Evolutionary conservation across 1,140 invertebrate species (phyloP).

Genomic region (Pectinophora gossypiella): DNA sequence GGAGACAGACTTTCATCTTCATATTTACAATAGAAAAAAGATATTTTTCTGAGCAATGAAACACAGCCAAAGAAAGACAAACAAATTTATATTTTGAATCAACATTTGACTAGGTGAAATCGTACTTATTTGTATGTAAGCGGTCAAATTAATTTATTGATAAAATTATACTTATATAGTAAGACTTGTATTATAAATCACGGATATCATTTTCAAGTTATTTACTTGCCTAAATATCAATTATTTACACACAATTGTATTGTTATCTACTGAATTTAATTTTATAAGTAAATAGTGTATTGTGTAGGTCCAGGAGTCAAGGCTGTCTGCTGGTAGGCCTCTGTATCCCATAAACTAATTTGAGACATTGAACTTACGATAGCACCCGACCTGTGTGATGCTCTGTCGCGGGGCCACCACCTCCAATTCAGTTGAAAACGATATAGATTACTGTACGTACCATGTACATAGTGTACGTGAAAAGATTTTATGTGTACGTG

Average conservation of each 20-base stretch:
- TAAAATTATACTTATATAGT: slow-evolving; percentile 2
- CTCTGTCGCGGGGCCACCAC: no score
- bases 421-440: no score
- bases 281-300: neutral
- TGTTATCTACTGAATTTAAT: neutral
- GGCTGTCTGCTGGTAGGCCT: no score
- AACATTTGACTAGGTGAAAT: slow-evolving; percentile 5
- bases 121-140: slow-evolving; percentile 5
- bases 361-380: no score
- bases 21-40: slow-evolving; percentile 25
- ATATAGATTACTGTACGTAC: no score
- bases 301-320: neutral
- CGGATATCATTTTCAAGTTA: neutral
- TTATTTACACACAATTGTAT: neutral
- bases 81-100: slow-evolving; percentile 15
- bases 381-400: no score
- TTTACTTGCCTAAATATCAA: neutral
- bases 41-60: slow-evolving; percentile 26
- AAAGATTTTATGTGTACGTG: no score
- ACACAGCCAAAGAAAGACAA: neutral
- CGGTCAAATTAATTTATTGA: slow-evolving; percentile 19
- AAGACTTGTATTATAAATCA: no score
- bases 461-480: no score
- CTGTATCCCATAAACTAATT: no score
- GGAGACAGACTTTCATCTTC: slow-evolving; percentile 22